These are phyloP conservation scores for Philopotamus ludificatus DNA, from an alignment of 1,140 invertebrate genomes.

Conservation along the genomic window DNA sequence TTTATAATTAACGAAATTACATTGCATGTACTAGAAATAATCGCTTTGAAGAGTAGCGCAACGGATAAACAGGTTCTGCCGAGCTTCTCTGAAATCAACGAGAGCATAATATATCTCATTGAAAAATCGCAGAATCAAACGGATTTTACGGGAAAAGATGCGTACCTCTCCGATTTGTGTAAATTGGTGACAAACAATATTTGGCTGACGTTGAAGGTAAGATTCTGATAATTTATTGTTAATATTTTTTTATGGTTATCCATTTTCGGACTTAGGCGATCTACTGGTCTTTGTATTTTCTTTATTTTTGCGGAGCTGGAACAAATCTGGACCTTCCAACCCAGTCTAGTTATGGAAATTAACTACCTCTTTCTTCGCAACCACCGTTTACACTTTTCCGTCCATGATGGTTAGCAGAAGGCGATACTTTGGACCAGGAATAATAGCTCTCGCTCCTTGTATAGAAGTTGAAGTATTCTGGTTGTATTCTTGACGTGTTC, in stretches of 20 bases:
- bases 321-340: too few species aligned
- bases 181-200: constrained; percentile 70
- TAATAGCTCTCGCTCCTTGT: too few species aligned
- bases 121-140: constrained; percentile 45
- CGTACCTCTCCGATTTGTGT: constrained; percentile 61
- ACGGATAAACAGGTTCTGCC: constrained; percentile 43
- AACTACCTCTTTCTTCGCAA: too few species aligned
- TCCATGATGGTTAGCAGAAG: too few species aligned
- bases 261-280: too few species aligned
- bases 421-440: too few species aligned
- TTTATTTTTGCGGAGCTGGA: too few species aligned
- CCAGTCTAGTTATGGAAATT: too few species aligned
- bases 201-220: constrained; percentile 77
- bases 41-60: constrained; percentile 13
- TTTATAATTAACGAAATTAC: constrained; percentile 27
- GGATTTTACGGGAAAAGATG: constrained; percentile 38
- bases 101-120: constrained; percentile 55
- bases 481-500: too few species aligned
- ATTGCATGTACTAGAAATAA: constrained; percentile 19
- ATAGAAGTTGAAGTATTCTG: too few species aligned
- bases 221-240: constrained; percentile 9
- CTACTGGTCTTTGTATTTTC: too few species aligned
- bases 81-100: constrained; percentile 59
- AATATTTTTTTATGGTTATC: constrained; percentile 8
- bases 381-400: too few species aligned